Base-by-base conservation (phyloP, 2,888 invertebrate genomes). In the Heliconius sara region DNA sequence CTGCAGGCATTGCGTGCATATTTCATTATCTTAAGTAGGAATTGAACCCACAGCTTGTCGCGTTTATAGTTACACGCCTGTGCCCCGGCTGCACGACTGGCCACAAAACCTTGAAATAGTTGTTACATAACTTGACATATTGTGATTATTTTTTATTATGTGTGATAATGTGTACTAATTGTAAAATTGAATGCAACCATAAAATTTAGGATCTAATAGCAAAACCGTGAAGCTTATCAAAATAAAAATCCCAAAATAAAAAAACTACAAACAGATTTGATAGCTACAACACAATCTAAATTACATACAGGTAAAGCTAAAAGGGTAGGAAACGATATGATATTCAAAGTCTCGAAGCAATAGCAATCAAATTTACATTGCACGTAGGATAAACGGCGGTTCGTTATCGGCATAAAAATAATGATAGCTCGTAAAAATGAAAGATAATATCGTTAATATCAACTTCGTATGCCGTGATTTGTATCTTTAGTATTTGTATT, bases 401-500 rank as follows among this genome's bases (percentile, higher is more conserved):
- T 76, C 71, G 66, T 76, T 73, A 73, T 60, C 57, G 65, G 74
- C 75, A 80, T 79, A 80, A 79, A 79, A 81, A 81, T 81, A 79
- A 77, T 70, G 79, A 68, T 77, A 65, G 25, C 72, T 81, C 73
- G 72, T 77, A 79, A 81, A 81, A 81, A 79, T 79, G 79, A 78
- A 74, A 78, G 78, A 78, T 78, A 78, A 74, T 74, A 78, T 78
- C 78, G 74, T 78, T 78, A 74, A 78, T 78, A 78, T 68, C 60
- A 74, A 78, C 78, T 74, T 78, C 74, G 81, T 80, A 80, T 91
- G 90, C 91, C 39, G 65, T 75, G 93, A 93, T 94, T 93, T 93
- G 91, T 93, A 88, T 90, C 87, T 88, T 86, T 88, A 88, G 88
- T 88, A 89, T 91, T 91, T 91, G 92, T 91, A 90, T 92, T 93